phyloP scores from a whole-genome alignment of 2,113 vertebrate species.

The Heterochromis multidens region DNA sequence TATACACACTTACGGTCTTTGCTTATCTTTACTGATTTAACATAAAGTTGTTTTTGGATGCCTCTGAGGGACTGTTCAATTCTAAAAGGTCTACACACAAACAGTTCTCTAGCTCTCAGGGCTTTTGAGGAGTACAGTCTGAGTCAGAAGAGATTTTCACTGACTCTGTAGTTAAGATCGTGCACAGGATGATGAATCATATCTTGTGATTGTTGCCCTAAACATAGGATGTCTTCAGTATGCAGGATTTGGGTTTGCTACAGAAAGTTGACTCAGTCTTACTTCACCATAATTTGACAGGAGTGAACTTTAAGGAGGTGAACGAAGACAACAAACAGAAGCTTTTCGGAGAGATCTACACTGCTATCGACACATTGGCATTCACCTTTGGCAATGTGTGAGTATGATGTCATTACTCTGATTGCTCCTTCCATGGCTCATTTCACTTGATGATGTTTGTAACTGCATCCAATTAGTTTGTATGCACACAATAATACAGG shows the following conservation, averaged over 20 bases:
- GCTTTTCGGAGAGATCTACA: constrained; percentile 89
- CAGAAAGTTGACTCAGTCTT: not conserved
- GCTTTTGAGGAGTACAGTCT: not conserved
- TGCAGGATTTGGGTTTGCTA: not conserved
- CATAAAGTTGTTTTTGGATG: constrained; percentile 44
- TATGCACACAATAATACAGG: not conserved
- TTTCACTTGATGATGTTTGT: not conserved
- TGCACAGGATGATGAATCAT: constrained; percentile 49
- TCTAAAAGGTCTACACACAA: not conserved
- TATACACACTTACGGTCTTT: constrained; percentile 31
- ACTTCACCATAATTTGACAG: constrained; percentile 64
- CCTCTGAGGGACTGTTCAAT: not conserved
- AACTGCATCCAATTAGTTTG: not conserved
- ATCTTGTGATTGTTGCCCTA: not conserved
- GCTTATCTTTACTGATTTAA: constrained; percentile 41
- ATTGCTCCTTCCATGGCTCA: not conserved
- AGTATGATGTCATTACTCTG: constrained; percentile 66
- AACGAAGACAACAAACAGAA: constrained; percentile 92
- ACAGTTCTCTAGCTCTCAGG: not conserved
- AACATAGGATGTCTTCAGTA: constrained; percentile 31
- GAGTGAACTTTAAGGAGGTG: constrained; percentile 94
- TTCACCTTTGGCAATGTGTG: constrained; percentile 98
- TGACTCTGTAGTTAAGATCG: not conserved
- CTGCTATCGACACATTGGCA: constrained; percentile 92
- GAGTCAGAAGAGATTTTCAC: constrained; percentile 15